Base-by-base conservation (phyloP, 2,797 vertebrate species). In the Brachyrhaphis roseni region DNA sequence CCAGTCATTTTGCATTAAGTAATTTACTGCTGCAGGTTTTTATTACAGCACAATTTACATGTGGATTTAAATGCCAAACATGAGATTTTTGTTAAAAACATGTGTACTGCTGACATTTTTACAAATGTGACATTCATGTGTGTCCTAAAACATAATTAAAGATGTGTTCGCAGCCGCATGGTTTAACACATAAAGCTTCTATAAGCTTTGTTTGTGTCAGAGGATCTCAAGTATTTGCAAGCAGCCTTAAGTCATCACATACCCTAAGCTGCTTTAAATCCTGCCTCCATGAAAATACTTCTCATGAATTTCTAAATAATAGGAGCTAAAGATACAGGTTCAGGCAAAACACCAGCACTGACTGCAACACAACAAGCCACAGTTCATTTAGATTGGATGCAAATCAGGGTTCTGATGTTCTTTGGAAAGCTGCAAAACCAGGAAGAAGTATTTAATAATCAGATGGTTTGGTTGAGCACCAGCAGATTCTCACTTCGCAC, bases 381-480 rank as follows among this genome's bases (percentile, higher is more conserved):
- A 62, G 51, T 41, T 41, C 16, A 34, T 64, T 47, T 0, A 45
- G 0, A 18, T 1, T 53, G 18, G 11, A 74, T 15, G 81, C 5
- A 41, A 87, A 78, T 71, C 0, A 76, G 71, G 55, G 57, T 78
- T 18, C 34, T 55, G 64, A 59, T 0, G 0, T 77, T 45, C 6
- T 57, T 51, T 79, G 74, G 46, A 84, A 79, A 23, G 53, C 62
- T 74, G 28, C 59, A 59, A 78, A 68, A 59, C 66, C 45, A 18
- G 62, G 16, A 74, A 31, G 0, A 59, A 70, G 75, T 41, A 1
- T 59, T 79, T 82, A 72, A 23, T 59, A 51, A 91, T 89, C 82
- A 86, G 70, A 84, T 49, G 80, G 76, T 77, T 86, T 80, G 75
- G 82, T 80, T 15, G 23, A 71, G 28, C 55, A 76, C 43, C 34